These are phyloP conservation scores for Coptotermes formosanus DNA, from an alignment of 1,140 invertebrate species.

Conservation along the genomic window DNA sequence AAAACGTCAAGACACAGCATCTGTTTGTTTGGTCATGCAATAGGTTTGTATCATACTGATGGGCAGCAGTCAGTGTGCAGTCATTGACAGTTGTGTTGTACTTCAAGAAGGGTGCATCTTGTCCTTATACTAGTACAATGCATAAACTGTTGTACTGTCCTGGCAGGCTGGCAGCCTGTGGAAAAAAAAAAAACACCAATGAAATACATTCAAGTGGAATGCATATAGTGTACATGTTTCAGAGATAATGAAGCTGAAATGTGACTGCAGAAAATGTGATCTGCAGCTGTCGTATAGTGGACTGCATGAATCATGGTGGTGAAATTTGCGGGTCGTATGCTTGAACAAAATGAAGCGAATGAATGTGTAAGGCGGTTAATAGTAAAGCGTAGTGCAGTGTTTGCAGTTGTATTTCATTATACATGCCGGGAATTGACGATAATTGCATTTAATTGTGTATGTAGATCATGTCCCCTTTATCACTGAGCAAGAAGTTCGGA, in stretches of 20 bases:
- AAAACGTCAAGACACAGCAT: background rate
- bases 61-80: background rate
- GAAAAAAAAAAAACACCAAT: conserved; percentile 13
- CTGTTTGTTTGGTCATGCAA: background rate
- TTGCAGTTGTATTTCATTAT: background rate
- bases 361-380: background rate
- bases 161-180: background rate
- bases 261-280: background rate
- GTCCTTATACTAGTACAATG: background rate
- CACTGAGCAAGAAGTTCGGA: background rate
- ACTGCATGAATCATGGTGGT: background rate
- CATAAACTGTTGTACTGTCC: background rate
- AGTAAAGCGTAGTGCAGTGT: background rate
- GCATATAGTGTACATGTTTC: background rate
- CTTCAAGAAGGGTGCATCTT: background rate
- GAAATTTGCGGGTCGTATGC: background rate
- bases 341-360: background rate
- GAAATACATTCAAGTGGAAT: conserved; percentile 6
- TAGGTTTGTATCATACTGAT: background rate
- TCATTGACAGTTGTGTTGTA: background rate
- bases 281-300: background rate
- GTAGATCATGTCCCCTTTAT: background rate
- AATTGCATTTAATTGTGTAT: background rate
- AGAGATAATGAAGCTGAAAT: background rate
- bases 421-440: background rate